These are phyloP conservation scores for Meleagris gallopavo DNA, from an alignment of 2,113 vertebrate genomes.

Conservation along the genomic window DNA sequence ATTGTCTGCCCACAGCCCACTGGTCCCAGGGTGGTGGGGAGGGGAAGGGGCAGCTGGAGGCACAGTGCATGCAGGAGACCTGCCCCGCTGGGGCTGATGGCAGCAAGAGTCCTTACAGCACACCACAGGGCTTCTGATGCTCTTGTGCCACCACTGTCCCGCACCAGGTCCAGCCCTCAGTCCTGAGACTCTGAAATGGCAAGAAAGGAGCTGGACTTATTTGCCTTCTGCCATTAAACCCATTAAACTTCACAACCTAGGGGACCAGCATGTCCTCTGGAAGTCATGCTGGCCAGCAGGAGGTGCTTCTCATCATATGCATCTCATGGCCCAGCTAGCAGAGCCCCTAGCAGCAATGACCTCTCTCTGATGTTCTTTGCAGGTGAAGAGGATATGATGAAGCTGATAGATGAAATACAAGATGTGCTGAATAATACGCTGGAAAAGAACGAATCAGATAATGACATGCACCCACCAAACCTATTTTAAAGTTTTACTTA, in stretches of 20 bases:
- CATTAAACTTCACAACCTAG: fast-evolving
- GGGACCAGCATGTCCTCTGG: background rate
- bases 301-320: background rate
- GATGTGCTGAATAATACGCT: background rate
- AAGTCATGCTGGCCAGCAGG: background rate
- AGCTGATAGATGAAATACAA: slow-evolving; percentile 17
- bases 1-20: fast-evolving
- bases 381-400: slow-evolving; percentile 56
- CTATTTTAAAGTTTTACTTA: background rate
- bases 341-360: background rate
- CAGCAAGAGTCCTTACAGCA: too few species aligned
- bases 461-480: background rate
- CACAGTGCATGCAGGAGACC: background rate
- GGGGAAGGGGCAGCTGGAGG: background rate
- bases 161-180: background rate
- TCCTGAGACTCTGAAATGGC: background rate
- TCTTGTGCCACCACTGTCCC: fast-evolving
- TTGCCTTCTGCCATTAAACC: background rate
- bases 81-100: background rate
- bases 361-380: slow-evolving; percentile 1
- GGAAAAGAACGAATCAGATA: background rate
- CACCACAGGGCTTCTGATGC: fast-evolving
- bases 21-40: fast-evolving
- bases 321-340: background rate
- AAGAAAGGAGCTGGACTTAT: background rate